Conservation (phyloP, 2,888 invertebrate species). For the Halictus quadricinctus region DNA sequence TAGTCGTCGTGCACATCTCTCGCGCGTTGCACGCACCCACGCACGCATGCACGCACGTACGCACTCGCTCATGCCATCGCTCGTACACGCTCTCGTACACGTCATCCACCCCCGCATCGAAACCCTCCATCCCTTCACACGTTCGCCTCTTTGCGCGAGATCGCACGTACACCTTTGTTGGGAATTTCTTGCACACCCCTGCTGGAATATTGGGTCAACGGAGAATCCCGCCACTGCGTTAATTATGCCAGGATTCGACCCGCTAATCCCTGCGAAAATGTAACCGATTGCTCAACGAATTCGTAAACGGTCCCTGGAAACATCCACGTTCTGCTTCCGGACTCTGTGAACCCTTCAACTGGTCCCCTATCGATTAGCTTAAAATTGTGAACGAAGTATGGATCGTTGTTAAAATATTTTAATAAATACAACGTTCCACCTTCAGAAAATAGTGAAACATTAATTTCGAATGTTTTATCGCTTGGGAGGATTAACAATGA, state of each 20-base stretch:
- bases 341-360: background rate
- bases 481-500: background rate
- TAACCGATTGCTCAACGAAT: background rate
- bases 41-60: constrained; percentile 55
- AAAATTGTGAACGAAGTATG: too few relatives aligned
- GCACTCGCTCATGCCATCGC: constrained; percentile 47
- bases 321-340: background rate
- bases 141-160: constrained; percentile 43
- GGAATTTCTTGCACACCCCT: constrained; percentile 30
- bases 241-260: background rate
- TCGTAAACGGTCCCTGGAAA: background rate
- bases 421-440: too few relatives aligned
- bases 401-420: too few relatives aligned
- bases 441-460: too few relatives aligned
- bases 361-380: background rate
- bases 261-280: background rate
- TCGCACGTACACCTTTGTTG: constrained; percentile 35
- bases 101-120: background rate
- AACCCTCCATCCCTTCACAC: constrained; percentile 46
- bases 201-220: constrained; percentile 32
- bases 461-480: background rate
- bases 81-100: constrained; percentile 30
- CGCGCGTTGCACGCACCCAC: constrained; percentile 73
- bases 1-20: constrained; percentile 80
- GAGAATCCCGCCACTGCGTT: background rate